A percentile compares a stretch with the other conserved stretches of the same genome.
Evolutionary conservation across 1,140 invertebrate genomes (phyloP).

Genomic region (Elymnias hypermnestra): DNA sequence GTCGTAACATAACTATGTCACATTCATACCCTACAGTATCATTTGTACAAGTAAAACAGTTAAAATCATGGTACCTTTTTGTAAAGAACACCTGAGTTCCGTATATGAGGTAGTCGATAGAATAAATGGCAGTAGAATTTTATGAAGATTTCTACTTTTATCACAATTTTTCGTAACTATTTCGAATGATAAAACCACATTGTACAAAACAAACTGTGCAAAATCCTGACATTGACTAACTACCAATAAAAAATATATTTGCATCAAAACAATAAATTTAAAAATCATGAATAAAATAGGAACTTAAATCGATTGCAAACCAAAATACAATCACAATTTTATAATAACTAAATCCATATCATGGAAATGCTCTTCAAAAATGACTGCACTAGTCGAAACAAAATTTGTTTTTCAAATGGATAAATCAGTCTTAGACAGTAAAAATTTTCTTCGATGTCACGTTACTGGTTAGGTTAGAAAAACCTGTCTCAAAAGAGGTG

Average conservation of each 20-base stretch:
- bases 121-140: slow-evolving; percentile 19
- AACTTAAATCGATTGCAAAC: slow-evolving; percentile 65
- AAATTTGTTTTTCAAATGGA: too few relatives aligned
- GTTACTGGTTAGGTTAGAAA: slow-evolving; percentile 19
- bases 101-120: slow-evolving; percentile 48
- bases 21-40: slow-evolving; percentile 53
- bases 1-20: slow-evolving; percentile 58
- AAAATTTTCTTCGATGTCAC: slow-evolving; percentile 29
- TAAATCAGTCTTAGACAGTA: slow-evolving; percentile 60
- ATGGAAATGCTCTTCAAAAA: neutral
- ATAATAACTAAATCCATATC: neutral
- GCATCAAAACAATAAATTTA: slow-evolving; percentile 49
- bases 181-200: neutral
- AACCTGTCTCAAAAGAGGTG: slow-evolving; percentile 41
- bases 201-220: slow-evolving; percentile 25
- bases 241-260: slow-evolving; percentile 46
- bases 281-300: slow-evolving; percentile 58
- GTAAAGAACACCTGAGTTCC: slow-evolving; percentile 38
- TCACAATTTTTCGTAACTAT: slow-evolving; percentile 2
- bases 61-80: slow-evolving; percentile 30
- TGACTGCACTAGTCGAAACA: too few relatives aligned
- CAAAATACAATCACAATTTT: slow-evolving; percentile 16
- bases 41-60: slow-evolving; percentile 57
- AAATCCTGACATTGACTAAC: slow-evolving; percentile 19
- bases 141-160: slow-evolving; percentile 3